Evolutionary conservation across 2,797 vertebrate genomes (phyloP).

Genomic region (Nannoperca australis): DNA sequence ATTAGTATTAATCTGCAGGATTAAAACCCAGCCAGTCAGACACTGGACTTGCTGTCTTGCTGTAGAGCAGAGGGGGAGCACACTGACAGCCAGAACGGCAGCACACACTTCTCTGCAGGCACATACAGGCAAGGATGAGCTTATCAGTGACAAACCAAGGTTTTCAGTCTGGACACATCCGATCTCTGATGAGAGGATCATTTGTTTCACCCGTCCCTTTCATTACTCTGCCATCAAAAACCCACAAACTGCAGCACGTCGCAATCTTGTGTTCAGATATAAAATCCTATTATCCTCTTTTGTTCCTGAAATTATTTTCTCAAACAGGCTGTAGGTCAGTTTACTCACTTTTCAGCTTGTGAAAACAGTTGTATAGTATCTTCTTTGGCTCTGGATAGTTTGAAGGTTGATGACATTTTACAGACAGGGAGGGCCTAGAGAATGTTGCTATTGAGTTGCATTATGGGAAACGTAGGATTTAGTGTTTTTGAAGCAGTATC

Average conservation of each 20-base stretch:
- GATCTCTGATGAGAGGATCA: constrained; percentile 35
- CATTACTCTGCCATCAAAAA: too few species aligned
- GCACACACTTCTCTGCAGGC: constrained; percentile 36
- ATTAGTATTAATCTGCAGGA: constrained; percentile 83
- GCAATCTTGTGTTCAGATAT: constrained; percentile 6
- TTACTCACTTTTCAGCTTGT: constrained; percentile 5
- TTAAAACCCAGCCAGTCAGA: constrained; percentile 78
- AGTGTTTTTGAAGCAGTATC: neutral
- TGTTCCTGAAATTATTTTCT: neutral
- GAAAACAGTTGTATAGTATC: neutral
- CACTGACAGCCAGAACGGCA: constrained; percentile 40
- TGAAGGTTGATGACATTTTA: constrained; percentile 13
- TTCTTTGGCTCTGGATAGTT: neutral
- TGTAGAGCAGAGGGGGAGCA: constrained; percentile 52
- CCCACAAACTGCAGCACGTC: too few species aligned
- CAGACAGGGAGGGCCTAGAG: neutral
- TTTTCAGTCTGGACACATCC: constrained; percentile 54
- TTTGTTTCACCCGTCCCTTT: neutral
- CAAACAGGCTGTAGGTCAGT: neutral
- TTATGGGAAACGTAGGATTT: constrained; percentile 13
- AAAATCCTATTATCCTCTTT: neutral
- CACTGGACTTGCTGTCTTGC: constrained; percentile 68
- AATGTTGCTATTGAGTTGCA: constrained; percentile 13
- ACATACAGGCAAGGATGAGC: constrained; percentile 40
- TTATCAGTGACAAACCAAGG: constrained; percentile 58